Evolutionary conservation across 2,888 invertebrate genomes (phyloP).

Genomic region (Cosmia pyralina): DNA sequence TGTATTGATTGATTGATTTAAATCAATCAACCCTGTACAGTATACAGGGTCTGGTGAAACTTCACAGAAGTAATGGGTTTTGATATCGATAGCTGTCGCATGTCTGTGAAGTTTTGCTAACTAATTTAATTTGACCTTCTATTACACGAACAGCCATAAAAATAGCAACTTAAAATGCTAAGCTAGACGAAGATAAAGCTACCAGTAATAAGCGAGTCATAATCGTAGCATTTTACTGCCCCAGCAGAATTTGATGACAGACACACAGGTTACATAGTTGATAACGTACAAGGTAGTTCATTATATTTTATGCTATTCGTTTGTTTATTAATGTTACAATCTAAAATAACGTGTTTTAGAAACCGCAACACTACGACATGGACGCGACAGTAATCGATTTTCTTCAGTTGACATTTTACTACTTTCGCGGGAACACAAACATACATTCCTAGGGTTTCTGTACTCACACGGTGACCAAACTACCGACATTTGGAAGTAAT

Average conservation of each 20-base stretch:
- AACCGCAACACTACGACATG: slow-evolving; percentile 16
- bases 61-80: neutral
- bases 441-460: slow-evolving; percentile 30
- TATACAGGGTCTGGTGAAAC: neutral
- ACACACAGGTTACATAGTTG: neutral
- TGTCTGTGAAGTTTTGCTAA: neutral
- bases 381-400: slow-evolving; percentile 44
- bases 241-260: slow-evolving; percentile 3
- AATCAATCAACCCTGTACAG: neutral
- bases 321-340: slow-evolving; percentile 15
- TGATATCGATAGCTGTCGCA: neutral
- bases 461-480: slow-evolving; percentile 21
- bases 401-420: slow-evolving; percentile 48
- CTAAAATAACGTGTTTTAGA: slow-evolving; percentile 23
- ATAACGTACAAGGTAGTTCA: neutral
- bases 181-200: neutral
- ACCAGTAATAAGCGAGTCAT: neutral
- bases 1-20: no score
- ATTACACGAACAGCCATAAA: no score
- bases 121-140: neutral
- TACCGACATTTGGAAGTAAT: neutral
- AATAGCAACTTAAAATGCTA: neutral
- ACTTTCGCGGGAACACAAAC: slow-evolving; percentile 41
- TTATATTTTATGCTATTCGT: neutral
- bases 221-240: slow-evolving; percentile 1